Percentiles rank a stretch among this genome's conserved stretches.
Evolutionary conservation across 2,888 invertebrate genomes (phyloP).

Genomic region (Eulithis prunata): DNA sequence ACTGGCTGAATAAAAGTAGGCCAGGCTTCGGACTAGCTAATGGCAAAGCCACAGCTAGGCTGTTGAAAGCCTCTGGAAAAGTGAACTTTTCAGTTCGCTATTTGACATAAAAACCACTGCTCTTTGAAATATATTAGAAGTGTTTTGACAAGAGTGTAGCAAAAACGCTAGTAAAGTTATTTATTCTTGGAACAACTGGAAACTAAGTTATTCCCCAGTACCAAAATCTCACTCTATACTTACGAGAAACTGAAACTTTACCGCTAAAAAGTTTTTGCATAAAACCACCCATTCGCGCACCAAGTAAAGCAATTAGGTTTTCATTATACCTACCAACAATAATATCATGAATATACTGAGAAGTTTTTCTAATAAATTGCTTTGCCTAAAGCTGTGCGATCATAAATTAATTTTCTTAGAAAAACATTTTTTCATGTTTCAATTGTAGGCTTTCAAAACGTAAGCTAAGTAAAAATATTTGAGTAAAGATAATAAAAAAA

Average conservation of each 20-base stretch:
- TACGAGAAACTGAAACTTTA: neutral
- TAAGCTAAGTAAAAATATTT: no score
- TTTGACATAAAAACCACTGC: neutral
- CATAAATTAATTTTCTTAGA: constrained; percentile 12
- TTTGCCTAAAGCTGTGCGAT: constrained; percentile 7
- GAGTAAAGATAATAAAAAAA: no score
- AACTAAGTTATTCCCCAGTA: no score
- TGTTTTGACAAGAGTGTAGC: neutral
- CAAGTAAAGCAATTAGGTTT: constrained; percentile 18
- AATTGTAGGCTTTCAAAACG: no score
- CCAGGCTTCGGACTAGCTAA: constrained; percentile 45
- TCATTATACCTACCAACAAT: constrained; percentile 10
- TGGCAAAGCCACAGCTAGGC: constrained; percentile 33
- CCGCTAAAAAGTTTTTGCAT: constrained; percentile 8
- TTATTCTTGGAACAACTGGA: no score
- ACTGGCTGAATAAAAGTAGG: constrained; percentile 54
- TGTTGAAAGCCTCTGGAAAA: constrained; percentile 14
- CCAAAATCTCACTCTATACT: neutral
- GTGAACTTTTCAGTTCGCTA: constrained; percentile 1
- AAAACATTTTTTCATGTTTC: no score
- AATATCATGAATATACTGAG: neutral
- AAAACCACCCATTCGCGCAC: constrained; percentile 7
- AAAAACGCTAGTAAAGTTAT: no score
- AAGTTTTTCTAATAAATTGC: constrained; percentile 20
- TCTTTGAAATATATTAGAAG: neutral